A percentile compares a stretch with the other conserved stretches of the same genome.
Conservation (phyloP, 2,797 vertebrate species). For the Helicolenus hilgendorfi region DNA sequence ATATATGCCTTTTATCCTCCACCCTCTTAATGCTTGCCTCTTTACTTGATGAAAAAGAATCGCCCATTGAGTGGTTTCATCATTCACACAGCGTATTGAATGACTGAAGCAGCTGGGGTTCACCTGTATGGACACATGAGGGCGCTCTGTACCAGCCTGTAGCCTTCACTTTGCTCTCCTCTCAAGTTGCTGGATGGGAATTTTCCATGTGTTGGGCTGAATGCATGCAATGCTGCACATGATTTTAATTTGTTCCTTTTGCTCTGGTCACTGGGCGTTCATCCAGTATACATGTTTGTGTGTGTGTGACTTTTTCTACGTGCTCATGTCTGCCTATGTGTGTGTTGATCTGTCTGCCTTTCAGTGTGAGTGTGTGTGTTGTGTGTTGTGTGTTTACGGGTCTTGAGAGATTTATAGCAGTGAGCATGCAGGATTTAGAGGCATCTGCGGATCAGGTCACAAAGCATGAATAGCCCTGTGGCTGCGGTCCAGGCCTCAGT, state of each 20-base stretch:
- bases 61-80: conserved; percentile 46
- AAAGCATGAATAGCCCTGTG: conserved; percentile 78
- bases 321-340: conserved; percentile 30
- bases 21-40: conserved; percentile 25
- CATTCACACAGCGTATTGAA: background rate
- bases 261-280: conserved; percentile 73
- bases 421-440: conserved; percentile 76
- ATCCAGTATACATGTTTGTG: conserved; percentile 52
- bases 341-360: conserved; percentile 44
- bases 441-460: conserved; percentile 80
- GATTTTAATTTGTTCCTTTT: conserved; percentile 76
- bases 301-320: conserved; percentile 8
- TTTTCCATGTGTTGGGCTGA: conserved; percentile 85
- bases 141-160: conserved; percentile 56
- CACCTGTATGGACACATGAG: conserved; percentile 52
- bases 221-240: conserved; percentile 75
- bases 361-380: conserved; percentile 25
- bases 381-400: conserved; percentile 69
- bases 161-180: background rate
- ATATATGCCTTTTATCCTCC: conserved; percentile 63
- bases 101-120: conserved; percentile 31
- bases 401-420: conserved; percentile 75
- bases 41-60: conserved; percentile 58
- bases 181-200: conserved; percentile 73
- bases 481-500: conserved; percentile 69